Evolutionary conservation across 2,888 invertebrate genomes (phyloP).

Genomic region (Minunthozetes semirufus): DNA sequence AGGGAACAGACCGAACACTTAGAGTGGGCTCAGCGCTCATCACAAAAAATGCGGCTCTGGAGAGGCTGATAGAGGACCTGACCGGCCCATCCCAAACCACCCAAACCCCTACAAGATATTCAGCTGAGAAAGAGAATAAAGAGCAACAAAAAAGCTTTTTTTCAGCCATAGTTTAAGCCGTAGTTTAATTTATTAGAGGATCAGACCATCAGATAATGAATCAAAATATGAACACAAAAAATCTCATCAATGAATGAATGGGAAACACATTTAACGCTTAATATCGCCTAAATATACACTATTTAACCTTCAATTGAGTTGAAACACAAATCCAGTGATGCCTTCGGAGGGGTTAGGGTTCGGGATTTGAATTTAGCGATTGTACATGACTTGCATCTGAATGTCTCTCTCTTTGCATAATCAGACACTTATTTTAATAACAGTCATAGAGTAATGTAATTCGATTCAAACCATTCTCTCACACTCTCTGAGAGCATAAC

Average conservation of each 20-base stretch:
- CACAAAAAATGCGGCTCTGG: neutral
- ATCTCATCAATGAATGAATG: constrained; percentile 25
- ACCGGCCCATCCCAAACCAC: constrained; percentile 24
- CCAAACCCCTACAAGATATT: constrained; percentile 22
- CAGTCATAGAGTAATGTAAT: constrained; percentile 7
- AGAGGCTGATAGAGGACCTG: constrained; percentile 11
- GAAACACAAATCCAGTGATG: neutral
- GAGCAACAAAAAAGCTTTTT: neutral
- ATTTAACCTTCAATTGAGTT: constrained; percentile 24
- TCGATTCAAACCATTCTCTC: constrained; percentile 1
- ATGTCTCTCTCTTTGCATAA: constrained; percentile 11
- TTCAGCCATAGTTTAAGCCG: no score
- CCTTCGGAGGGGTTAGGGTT: neutral
- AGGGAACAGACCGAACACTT: neutral
- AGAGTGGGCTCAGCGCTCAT: neutral
- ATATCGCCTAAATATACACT: constrained; percentile 21
- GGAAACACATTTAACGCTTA: constrained; percentile 21
- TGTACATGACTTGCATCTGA: constrained; percentile 6
- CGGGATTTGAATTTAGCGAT: neutral
- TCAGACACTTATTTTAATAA: constrained; percentile 24
- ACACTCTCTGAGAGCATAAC: neutral
- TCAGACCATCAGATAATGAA: constrained; percentile 16
- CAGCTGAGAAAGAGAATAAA: neutral
- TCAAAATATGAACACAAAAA: neutral
- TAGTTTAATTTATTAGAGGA: constrained; percentile 27